Base-by-base conservation (phyloP, 2,797 vertebrate species). In the Molossus molossus region DNA sequence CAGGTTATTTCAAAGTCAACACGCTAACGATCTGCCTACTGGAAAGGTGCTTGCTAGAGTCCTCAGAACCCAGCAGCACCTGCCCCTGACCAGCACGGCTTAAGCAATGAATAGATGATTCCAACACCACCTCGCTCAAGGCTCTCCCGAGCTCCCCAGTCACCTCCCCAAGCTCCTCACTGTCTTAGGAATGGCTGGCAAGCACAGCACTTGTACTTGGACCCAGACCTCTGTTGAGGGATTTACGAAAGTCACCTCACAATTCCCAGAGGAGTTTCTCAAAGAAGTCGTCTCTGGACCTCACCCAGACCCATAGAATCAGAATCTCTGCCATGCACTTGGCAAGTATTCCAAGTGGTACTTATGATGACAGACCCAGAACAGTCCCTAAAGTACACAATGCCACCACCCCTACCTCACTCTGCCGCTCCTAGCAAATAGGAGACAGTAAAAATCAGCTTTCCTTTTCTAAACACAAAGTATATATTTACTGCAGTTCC, bases 381-480 rank as follows among this genome's bases (percentile, higher is more conserved):
- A 58, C 1, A 6, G 62, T 45, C 53, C 65, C 57, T 13, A 13
- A 25, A 2, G 8, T 27, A 21, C 55, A 55, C 57, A 12, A 7
- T 29, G 64, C 29, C 37, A 62, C 33, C 23, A 57, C 55, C 64
- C 12, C 8, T 25, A 9, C 27, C 21, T 70, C 14, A 4, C 4
- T 18, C 33, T 40, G 27, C 72, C 72, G 69, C 50, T 84, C 12
- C 37, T 25, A 29, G 62, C 25, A 87, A 64, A 65, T 2, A 73
- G 1, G 40, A 70, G 58, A 45, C 0, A 33, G 55, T 20, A 87
- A 62, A 93, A 90, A 77, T 13, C 14, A 92, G 69, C 37, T 18
- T 90, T 91, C 37, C 58, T 33, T 65, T 88, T 45, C 73, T 37
- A 37, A 62, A 20, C 15, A 67, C 18, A 72, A 80, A 57, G 33